Conservation (phyloP, 2,113 vertebrate genomes). For the Mola mola region DNA sequence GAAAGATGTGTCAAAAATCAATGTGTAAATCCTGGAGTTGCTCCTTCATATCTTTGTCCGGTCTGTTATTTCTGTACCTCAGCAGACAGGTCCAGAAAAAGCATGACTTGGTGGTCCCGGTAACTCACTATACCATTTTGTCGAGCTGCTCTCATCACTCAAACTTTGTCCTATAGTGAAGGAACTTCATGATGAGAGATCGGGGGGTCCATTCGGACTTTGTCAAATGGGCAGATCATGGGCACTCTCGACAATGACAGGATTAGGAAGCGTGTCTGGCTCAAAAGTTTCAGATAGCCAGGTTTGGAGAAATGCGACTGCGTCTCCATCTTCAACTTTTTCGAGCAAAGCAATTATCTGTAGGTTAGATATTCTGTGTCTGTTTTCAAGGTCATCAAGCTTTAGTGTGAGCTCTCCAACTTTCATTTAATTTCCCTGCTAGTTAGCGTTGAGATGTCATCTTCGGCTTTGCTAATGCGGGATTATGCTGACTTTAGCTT, state of each 20-base stretch:
- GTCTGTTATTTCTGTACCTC: slow-evolving; percentile 5
- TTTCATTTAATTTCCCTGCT: too few relatives aligned
- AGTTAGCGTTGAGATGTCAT: too few relatives aligned
- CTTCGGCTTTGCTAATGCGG: too few relatives aligned
- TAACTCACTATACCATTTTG: slow-evolving; percentile 16
- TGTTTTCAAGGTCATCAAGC: neutral
- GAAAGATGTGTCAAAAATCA: slow-evolving; percentile 9
- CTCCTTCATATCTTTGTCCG: neutral
- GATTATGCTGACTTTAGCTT: too few relatives aligned
- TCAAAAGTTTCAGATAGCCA: neutral
- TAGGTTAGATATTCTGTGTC: neutral
- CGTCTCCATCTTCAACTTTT: neutral
- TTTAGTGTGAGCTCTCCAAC: too few relatives aligned
- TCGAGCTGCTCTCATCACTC: neutral
- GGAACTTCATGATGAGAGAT: slow-evolving; percentile 4
- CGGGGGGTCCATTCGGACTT: neutral
- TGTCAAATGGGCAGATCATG: neutral
- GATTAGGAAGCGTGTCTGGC: neutral
- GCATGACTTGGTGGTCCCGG: neutral
- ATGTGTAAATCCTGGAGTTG: neutral
- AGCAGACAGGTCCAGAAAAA: neutral
- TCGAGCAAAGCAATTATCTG: neutral
- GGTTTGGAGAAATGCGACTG: neutral
- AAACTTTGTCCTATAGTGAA: slow-evolving; percentile 2
- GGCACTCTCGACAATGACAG: neutral